Evolutionary conservation across 2,113 vertebrate species (phyloP).

Genomic region (Lanius ludovicianus): DNA sequence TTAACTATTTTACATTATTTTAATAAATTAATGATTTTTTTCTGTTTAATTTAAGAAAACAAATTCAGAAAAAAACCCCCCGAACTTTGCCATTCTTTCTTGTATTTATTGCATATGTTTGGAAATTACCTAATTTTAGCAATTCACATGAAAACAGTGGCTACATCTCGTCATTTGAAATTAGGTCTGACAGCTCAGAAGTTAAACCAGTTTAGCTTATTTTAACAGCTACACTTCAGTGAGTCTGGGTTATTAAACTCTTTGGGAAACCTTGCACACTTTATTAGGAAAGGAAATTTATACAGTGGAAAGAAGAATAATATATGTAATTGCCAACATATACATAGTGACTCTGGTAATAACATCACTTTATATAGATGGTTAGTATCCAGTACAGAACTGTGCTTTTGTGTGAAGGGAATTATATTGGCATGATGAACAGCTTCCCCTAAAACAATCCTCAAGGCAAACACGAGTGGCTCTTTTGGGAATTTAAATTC

Average conservation of each 20-base stretch:
- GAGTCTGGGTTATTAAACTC: conserved; percentile 65
- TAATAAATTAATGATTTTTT: not conserved
- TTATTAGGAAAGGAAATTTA: conserved; percentile 66
- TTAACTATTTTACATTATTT: not conserved
- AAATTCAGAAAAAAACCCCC: not conserved
- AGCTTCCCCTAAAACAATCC: not conserved
- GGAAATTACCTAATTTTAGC: conserved; percentile 45
- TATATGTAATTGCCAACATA: conserved; percentile 45
- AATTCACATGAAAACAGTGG: conserved; percentile 51
- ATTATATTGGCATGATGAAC: not conserved
- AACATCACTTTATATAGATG: not conserved
- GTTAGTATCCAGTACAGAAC: not conserved
- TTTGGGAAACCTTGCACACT: conserved; percentile 62
- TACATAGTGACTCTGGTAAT: conserved; percentile 18
- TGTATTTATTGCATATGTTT: conserved; percentile 29
- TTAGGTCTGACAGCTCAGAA: conserved; percentile 68
- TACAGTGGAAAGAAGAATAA: conserved; percentile 53
- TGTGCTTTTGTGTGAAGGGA: not conserved
- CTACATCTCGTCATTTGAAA: conserved; percentile 42
- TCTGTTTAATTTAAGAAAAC: not conserved
- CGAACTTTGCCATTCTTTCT: not conserved
- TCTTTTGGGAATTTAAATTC: not conserved
- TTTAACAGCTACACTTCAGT: conserved; percentile 68
- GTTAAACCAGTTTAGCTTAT: conserved; percentile 69
- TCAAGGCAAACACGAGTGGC: not conserved